Evolutionary conservation across 2,888 invertebrate species (phyloP).

Genomic region (Sarcophaga rosellei): DNA sequence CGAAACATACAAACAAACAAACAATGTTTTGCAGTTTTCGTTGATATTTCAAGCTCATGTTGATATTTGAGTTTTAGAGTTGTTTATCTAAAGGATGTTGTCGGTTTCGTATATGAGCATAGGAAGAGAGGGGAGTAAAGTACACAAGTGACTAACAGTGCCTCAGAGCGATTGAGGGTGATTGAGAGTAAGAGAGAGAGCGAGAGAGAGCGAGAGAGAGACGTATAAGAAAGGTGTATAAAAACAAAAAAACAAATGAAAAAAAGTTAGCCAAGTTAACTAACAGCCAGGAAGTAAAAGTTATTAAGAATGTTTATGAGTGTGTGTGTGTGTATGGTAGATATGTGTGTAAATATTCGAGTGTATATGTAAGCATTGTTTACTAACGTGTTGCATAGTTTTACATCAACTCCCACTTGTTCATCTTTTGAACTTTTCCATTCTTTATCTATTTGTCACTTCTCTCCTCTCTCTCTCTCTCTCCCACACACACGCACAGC

Average conservation of each 20-base stretch:
- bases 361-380: constrained; percentile 13
- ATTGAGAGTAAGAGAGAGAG: no score
- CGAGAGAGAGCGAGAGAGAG: background rate
- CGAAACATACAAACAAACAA: constrained; percentile 15
- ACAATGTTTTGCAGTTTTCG: constrained; percentile 37
- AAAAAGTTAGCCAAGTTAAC: constrained; percentile 26
- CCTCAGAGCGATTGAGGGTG: no score
- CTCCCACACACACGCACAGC: background rate
- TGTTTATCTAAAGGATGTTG: constrained; percentile 60
- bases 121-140: no score
- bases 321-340: constrained; percentile 1
- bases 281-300: constrained; percentile 23
- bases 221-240: background rate
- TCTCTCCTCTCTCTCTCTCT: background rate
- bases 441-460: background rate
- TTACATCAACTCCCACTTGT: constrained; percentile 10
- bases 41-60: constrained; percentile 56
- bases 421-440: background rate
- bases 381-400: constrained; percentile 61
- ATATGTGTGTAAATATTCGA: no score
- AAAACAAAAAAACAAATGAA: constrained; percentile 37
- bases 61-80: constrained; percentile 55
- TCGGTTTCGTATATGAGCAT: constrained; percentile 6
- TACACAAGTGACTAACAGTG: no score
- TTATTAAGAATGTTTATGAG: background rate